Evolutionary conservation across 2,113 vertebrate species (phyloP).

Genomic region (Semnornis frantzii): DNA sequence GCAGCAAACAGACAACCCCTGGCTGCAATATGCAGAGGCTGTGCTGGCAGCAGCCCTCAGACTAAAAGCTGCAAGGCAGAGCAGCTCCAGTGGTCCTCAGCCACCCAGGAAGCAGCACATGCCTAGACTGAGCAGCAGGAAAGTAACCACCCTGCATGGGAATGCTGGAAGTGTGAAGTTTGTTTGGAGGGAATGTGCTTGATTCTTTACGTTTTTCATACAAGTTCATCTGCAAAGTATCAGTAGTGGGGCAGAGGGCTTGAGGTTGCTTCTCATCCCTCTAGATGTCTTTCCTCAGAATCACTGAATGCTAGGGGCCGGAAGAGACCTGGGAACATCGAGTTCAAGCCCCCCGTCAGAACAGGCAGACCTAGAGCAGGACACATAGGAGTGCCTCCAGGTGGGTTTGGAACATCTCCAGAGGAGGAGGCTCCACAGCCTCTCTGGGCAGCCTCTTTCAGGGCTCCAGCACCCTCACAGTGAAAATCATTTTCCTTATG

Average conservation of each 20-base stretch:
- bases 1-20: background rate
- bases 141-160: background rate
- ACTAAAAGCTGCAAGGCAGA: background rate
- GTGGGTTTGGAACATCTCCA: too few relatives aligned
- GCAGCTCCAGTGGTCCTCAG: background rate
- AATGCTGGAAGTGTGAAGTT: background rate
- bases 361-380: too few relatives aligned
- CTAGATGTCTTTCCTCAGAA: background rate
- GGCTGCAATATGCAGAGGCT: background rate
- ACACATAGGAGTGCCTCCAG: too few relatives aligned
- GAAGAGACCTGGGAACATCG: too few relatives aligned
- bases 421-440: too few relatives aligned
- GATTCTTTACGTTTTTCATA: background rate
- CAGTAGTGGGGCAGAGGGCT: background rate
- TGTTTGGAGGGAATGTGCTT: background rate
- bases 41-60: background rate
- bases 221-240: background rate
- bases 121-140: background rate
- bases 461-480: too few relatives aligned
- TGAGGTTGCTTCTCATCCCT: background rate
- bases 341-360: too few relatives aligned
- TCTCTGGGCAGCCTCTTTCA: too few relatives aligned
- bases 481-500: too few relatives aligned
- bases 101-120: rapidly evolving
- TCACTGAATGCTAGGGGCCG: too few relatives aligned